These are phyloP conservation scores for Dryobotodes eremita DNA, from an alignment of 2,888 invertebrate species.

Conservation along the genomic window DNA sequence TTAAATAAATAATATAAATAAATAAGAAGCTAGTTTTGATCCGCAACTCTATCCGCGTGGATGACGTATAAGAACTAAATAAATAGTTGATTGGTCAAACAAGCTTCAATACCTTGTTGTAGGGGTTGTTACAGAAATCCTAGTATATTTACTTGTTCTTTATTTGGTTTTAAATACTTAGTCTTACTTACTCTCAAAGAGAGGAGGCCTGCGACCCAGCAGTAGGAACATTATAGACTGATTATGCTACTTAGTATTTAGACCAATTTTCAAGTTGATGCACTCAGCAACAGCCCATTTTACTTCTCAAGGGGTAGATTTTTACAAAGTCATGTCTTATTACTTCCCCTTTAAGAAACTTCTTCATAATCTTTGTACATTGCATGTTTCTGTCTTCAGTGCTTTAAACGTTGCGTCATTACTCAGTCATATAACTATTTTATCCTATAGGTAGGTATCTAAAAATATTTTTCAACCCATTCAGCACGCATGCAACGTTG, in stretches of 20 bases:
- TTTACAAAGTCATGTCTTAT: neutral
- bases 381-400: neutral
- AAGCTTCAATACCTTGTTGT: neutral
- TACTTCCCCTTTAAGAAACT: neutral
- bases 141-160: neutral
- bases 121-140: neutral
- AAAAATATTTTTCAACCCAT: constrained; percentile 65
- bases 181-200: too few relatives aligned
- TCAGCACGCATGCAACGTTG: constrained; percentile 71
- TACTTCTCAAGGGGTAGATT: neutral
- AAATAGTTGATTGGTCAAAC: neutral
- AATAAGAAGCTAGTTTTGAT: neutral
- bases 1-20: too few relatives aligned
- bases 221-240: too few relatives aligned
- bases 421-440: constrained; percentile 6
- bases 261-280: neutral
- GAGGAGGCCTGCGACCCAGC: too few relatives aligned
- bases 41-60: neutral
- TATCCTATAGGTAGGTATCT: neutral
- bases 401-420: neutral
- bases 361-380: neutral
- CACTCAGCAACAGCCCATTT: neutral
- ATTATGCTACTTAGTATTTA: neutral
- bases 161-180: neutral
- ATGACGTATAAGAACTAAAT: neutral